A percentile compares a stretch with the other conserved stretches of the same genome.
These are phyloP conservation scores for Ptychochromis oligacanthus DNA, from an alignment of 2,113 vertebrate species.

Conservation along the genomic window DNA sequence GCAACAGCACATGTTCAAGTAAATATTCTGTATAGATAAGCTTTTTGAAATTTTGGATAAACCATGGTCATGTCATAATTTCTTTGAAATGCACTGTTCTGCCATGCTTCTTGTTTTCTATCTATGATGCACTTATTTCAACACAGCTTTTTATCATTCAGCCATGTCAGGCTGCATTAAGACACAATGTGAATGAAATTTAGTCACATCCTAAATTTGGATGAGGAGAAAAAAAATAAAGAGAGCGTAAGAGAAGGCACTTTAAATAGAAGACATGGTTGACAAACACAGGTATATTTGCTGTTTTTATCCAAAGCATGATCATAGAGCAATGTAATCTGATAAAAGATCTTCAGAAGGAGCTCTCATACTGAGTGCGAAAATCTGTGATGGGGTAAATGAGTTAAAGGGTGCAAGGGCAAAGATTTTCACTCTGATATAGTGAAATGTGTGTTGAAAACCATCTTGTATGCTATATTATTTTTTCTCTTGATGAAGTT, in stretches of 20 bases:
- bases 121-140: slow-evolving; percentile 3
- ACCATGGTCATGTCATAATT: neutral
- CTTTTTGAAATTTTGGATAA: neutral
- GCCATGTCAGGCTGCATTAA: neutral
- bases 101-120: neutral
- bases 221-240: neutral
- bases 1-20: neutral
- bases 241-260: neutral
- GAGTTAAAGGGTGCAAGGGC: neutral
- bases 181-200: neutral
- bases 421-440: neutral
- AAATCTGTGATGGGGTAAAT: slow-evolving; percentile 1
- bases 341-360: neutral
- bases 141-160: slow-evolving; percentile 11
- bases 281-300: neutral
- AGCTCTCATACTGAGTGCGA: neutral
- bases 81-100: slow-evolving; percentile 3
- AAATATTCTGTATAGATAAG: neutral
- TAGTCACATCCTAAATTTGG: neutral
- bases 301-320: neutral
- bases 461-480: neutral
- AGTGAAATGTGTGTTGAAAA: neutral
- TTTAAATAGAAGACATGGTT: neutral
- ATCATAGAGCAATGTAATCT: neutral
- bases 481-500: neutral